Conservation (phyloP, 1,140 invertebrate genomes). For the Sitophilus oryzae region DNA sequence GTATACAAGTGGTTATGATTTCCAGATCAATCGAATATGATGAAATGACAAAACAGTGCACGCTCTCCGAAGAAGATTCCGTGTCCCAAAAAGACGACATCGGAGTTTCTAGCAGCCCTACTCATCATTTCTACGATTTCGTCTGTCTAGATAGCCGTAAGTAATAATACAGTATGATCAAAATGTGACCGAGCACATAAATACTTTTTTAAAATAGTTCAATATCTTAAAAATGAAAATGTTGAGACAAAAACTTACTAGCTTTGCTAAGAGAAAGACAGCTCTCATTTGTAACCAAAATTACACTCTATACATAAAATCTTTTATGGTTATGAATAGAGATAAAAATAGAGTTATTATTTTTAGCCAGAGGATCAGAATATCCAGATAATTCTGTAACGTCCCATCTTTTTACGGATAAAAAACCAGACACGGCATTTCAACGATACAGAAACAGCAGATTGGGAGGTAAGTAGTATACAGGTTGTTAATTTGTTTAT, state of each 20-base stretch:
- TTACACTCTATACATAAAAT: too few relatives aligned
- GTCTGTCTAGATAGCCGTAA: conserved; percentile 82
- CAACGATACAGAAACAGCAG: conserved; percentile 80
- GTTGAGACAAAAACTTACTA: too few relatives aligned
- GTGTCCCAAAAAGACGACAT: conserved; percentile 80
- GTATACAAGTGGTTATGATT: conserved; percentile 45
- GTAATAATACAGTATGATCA: conserved; percentile 47
- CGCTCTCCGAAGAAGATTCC: conserved; percentile 83
- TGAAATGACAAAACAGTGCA: conserved; percentile 75
- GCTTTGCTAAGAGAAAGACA: too few relatives aligned
- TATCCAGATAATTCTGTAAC: conserved; percentile 77
- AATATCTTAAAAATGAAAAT: too few relatives aligned
- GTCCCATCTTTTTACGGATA: conserved; percentile 72
- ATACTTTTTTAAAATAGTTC: conserved; percentile 1
- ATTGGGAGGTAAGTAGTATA: conserved; percentile 62
- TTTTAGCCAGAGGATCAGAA: conserved; percentile 67
- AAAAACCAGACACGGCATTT: conserved; percentile 80
- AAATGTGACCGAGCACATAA: too few relatives aligned
- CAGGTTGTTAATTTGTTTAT: too few relatives aligned
- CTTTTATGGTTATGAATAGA: too few relatives aligned
- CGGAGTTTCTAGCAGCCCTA: conserved; percentile 70
- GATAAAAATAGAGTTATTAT: too few relatives aligned
- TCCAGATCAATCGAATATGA: conserved; percentile 87
- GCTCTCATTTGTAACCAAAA: too few relatives aligned
- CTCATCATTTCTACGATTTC: conserved; percentile 78